Evolutionary conservation across 2,797 vertebrate species (phyloP), one percentile per base, ranked within the genome.

Genomic region (Sebastes wilsoni): DNA sequence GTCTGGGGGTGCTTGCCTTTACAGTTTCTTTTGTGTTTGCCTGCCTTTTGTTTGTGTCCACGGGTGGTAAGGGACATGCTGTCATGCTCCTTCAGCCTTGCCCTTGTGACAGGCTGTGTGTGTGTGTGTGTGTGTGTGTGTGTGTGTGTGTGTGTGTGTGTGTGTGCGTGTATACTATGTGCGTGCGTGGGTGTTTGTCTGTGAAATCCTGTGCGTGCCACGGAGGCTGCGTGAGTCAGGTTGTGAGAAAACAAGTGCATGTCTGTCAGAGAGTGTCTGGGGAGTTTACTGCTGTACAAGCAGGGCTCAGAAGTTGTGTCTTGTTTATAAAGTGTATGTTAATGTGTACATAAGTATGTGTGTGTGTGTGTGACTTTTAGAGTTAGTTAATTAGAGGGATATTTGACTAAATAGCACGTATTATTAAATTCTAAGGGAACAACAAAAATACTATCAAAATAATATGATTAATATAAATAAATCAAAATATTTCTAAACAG

Each of bases 31-130:
- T 90, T 88, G 89, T 92, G 81, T 83, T 81, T 75, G 85, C 72
- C 80, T 81, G 88, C 80, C 84, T 88, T 92, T 90, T 90, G 90
- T 91, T 82, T 91, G 85, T 83, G 90, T 92, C 82, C 89, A 87
- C 77, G 77, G 91, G 92, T 84, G 85, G 88, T 85, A 79, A 20
- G 84, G 88, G 91, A 94, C 87, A 88, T 22, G 66, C 90, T 92
- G 93, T 92, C 92, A 85, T 89, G 91, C 91, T 91, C 85, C 87
- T 86, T 75, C 72, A 86, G 85, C 80, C 72, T 82, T 88, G 81
- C 79, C 81, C 77, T 67, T 77, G 78, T 81, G 77, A 85, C 75
- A 81, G 42, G 42, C 73, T 68, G 69, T 67, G 81, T 73, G 34
- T 64, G 67, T 34, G 42, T 66, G 27, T 64, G 67, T 36, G 42